Conservation (phyloP, 2,113 vertebrate genomes). For the Neoarius graeffei region DNA sequence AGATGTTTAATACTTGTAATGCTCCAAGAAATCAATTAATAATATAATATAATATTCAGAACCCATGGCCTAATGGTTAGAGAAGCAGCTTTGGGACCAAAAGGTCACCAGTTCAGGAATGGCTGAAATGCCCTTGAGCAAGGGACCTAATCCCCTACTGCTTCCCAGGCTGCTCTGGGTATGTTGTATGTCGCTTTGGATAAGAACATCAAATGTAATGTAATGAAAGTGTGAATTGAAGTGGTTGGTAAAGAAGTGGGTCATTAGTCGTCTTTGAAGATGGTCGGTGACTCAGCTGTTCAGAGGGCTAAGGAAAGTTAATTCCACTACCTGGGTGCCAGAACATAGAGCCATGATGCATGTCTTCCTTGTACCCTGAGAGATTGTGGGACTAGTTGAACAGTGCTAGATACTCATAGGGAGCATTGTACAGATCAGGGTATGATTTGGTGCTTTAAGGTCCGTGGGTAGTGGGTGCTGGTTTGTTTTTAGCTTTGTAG, state of each 20-base stretch:
- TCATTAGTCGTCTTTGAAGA: neutral
- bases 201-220: no score
- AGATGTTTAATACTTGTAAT: neutral
- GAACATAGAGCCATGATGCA: neutral
- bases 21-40: neutral
- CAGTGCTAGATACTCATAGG: neutral
- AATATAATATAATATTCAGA: no score
- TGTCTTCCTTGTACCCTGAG: neutral
- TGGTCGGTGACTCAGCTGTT: neutral
- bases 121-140: no score
- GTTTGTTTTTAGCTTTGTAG: neutral
- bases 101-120: no score
- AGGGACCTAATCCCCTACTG: no score
- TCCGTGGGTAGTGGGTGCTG: neutral
- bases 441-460: neutral
- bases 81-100: no score
- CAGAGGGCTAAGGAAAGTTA: neutral
- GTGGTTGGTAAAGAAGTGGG: neutral
- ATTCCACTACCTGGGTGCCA: neutral
- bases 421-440: neutral
- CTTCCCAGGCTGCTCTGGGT: no score
- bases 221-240: neutral
- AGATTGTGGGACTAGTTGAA: neutral
- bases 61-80: no score
- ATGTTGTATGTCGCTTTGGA: no score